Evolutionary conservation across 2,113 vertebrate genomes (phyloP), one percentile per base, ranked within the genome.

Genomic region (Macquaria ambigua): DNA sequence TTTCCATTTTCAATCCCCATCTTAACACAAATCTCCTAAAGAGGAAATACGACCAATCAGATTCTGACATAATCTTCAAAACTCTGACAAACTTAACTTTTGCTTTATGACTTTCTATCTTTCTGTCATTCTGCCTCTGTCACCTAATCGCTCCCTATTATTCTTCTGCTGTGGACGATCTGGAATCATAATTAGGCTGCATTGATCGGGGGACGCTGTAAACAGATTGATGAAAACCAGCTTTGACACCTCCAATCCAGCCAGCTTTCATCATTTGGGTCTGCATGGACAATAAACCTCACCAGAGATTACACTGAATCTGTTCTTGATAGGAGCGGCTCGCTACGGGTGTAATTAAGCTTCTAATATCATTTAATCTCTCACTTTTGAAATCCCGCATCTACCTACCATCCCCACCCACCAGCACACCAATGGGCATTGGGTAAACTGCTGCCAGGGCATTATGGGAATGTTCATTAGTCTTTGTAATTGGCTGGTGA

Each of bases 181-280:
- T 86, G 74, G 78, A 74, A 81, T 81, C 76, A 63, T 84, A 89
- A 89, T 90, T 53, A 91, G 68, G 59, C 69, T 61, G 74, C 80
- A 84, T 66, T 78, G 87, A 91, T 85, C 39, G 15, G 21, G 48
- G 68, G 62, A 74, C 1, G 43, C 74, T 83, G 74, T 78, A 82
- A 80, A 82, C 84, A 85, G 46, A 87, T 52, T 90, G 90, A 92
- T 79, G 80, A 70, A 89, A 90, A 89, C 46, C 84, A 84, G 84
- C 82, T 85, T 74, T 91, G 86, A 87, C 91, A 89, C 71, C 68
- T 83, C 56, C 62, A 81, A 55, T 88, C 72, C 69, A 86, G 64
- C 67, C 61, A 67, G 64, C 78, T 78, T 58, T 82, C 55, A 75
- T 79, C 58, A 41, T 74, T 43, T 50, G 66, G 61, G 41, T 75